Evolutionary conservation across 53 echinoderm and acorn worm genomes (phyloP).

Genomic region (Holothuria leucospilota): DNA sequence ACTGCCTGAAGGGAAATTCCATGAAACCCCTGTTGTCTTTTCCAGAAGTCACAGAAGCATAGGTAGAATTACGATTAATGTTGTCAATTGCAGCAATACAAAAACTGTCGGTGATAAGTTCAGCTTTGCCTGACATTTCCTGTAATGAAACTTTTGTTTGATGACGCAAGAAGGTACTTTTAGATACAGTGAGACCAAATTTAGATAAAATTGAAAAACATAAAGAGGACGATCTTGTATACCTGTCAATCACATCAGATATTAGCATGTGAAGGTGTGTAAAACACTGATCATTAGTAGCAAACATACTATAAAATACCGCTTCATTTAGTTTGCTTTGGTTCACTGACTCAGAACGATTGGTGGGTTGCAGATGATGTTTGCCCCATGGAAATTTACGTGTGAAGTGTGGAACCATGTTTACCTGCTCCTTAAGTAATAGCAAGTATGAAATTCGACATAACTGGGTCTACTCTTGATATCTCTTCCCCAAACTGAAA

Average conservation of each 20-base stretch:
- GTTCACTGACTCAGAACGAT: constrained; percentile 7
- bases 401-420: not conserved
- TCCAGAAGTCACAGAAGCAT: too few relatives aligned
- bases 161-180: not conserved
- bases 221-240: not conserved
- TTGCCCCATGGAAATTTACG: not conserved
- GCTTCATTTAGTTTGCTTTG: not conserved
- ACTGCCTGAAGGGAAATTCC: too few relatives aligned
- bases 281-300: constrained; percentile 1
- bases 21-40: too few relatives aligned
- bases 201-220: constrained; percentile 17
- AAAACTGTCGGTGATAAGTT: too few relatives aligned
- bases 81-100: too few relatives aligned
- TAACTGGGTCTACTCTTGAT: constrained; percentile 1
- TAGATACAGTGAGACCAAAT: constrained; percentile 35
- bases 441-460: constrained; percentile 4
- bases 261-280: constrained; percentile 15
- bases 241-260: constrained; percentile 21
- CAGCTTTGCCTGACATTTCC: not conserved
- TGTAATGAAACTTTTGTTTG: constrained; percentile 19
- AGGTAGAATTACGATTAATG: too few relatives aligned
- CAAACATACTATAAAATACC: constrained; percentile 2
- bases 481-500: not conserved
- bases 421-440: constrained; percentile 9
- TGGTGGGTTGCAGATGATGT: not conserved